Evolutionary conservation across 2,888 invertebrate species (phyloP).

Genomic region (Hypercompe scribonia): DNA sequence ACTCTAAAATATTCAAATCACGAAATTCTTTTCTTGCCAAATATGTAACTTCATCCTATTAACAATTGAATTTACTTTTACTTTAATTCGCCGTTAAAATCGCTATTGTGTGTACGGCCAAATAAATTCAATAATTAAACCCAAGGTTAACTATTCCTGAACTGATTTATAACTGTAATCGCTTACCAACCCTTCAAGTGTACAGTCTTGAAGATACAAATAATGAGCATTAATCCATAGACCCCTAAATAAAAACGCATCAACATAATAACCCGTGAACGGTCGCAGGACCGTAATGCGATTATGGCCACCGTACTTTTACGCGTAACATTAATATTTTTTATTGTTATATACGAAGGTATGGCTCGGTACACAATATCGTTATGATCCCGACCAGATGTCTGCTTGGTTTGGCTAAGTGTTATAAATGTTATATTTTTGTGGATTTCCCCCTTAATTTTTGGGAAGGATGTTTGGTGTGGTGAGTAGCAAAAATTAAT

Average conservation of each 20-base stretch:
- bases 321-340: conserved; percentile 82
- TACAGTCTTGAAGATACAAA: conserved; percentile 37
- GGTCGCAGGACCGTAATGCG: conserved; percentile 76
- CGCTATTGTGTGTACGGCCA: background rate
- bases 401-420: conserved; percentile 44
- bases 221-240: conserved; percentile 65
- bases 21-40: no score
- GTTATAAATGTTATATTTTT: conserved; percentile 45
- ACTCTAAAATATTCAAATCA: no score
- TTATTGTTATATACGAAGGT: conserved; percentile 78
- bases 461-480: conserved; percentile 14
- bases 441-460: conserved; percentile 28
- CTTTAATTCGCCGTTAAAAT: background rate
- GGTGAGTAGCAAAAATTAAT: background rate
- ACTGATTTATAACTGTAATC: conserved; percentile 44
- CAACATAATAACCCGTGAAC: conserved; percentile 83
- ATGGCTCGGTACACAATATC: conserved; percentile 78
- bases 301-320: conserved; percentile 74
- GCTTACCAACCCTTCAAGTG: conserved; percentile 29
- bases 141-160: conserved; percentile 6
- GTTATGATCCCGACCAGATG: conserved; percentile 72
- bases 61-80: no score
- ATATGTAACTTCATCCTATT: no score
- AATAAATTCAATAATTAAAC: background rate
- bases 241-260: conserved; percentile 75